Conservation (phyloP, 2,888 invertebrate species). For the Ferrisia virgata region DNA sequence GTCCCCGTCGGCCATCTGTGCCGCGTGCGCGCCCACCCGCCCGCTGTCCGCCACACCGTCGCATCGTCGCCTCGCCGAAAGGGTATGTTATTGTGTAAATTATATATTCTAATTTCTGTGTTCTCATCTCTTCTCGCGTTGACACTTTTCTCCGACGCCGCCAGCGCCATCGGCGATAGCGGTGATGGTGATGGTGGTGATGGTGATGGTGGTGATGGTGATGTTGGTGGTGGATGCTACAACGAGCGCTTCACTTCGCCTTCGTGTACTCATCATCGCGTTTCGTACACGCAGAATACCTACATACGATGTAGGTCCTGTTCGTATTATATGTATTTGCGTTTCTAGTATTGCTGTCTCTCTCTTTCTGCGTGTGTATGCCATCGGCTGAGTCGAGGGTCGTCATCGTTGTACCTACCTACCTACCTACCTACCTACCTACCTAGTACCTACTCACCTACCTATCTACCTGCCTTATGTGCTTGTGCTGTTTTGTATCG, state of each 20-base stretch:
- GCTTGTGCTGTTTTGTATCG: neutral
- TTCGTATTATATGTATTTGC: too few species aligned
- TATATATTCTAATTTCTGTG: constrained; percentile 22
- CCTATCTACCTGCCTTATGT: too few species aligned
- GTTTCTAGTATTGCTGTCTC: too few species aligned
- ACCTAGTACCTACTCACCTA: too few species aligned
- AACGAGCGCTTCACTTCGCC: neutral
- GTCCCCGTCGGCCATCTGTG: neutral
- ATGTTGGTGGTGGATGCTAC: too few species aligned
- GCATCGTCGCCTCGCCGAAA: too few species aligned
- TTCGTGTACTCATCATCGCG: neutral
- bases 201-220: neutral
- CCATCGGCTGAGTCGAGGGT: too few species aligned
- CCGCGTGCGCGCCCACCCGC: neutral
- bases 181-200: neutral
- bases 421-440: too few species aligned
- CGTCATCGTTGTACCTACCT: too few species aligned
- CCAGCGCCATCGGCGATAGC: neutral
- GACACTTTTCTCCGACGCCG: neutral
- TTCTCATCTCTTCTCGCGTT: neutral
- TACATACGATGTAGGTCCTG: too few species aligned
- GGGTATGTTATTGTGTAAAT: constrained; percentile 23
- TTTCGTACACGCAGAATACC: neutral
- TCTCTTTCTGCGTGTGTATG: neutral
- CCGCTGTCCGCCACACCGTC: neutral